phyloP scores from a whole-genome alignment of 2,797 vertebrate genomes.

The Pseudomugil tenellus region DNA sequence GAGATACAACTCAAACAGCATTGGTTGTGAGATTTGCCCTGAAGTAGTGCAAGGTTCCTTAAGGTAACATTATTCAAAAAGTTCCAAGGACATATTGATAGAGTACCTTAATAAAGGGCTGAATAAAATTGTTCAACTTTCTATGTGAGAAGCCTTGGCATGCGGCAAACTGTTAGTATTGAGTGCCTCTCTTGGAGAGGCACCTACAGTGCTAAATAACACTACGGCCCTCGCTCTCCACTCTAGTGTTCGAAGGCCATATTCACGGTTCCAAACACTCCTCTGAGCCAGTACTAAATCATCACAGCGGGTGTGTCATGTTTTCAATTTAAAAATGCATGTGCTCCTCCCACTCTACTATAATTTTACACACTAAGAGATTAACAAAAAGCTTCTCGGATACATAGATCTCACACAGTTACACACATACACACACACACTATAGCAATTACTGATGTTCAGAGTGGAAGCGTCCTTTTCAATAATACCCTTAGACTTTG shows the following conservation, averaged over 20 bases:
- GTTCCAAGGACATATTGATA: slow-evolving; percentile 34
- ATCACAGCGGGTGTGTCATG: slow-evolving; percentile 71
- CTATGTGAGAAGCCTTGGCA: slow-evolving; percentile 50
- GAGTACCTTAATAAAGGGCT: slow-evolving; percentile 36
- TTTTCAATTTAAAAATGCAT: slow-evolving; percentile 83
- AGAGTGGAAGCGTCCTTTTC: slow-evolving; percentile 65
- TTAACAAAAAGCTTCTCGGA: slow-evolving; percentile 39
- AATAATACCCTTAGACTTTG: slow-evolving; percentile 72
- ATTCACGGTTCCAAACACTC: slow-evolving; percentile 52
- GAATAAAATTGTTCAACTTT: slow-evolving; percentile 34
- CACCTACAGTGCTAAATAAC: slow-evolving; percentile 49
- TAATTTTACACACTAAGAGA: slow-evolving; percentile 29
- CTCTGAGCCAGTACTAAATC: slow-evolving; percentile 62
- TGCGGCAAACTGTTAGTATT: slow-evolving; percentile 36
- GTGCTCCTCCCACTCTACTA: slow-evolving; percentile 64
- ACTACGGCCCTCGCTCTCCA: slow-evolving; percentile 37
- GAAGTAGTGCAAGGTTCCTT: background rate
- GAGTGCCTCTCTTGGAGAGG: slow-evolving; percentile 45
- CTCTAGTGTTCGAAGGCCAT: slow-evolving; percentile 56
- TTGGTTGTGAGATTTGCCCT: slow-evolving; percentile 2
- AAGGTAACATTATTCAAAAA: slow-evolving; percentile 23
- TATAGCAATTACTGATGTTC: slow-evolving; percentile 53
- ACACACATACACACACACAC: slow-evolving; percentile 19
- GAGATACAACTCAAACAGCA: background rate
- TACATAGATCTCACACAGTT: slow-evolving; percentile 28